Conservation (phyloP, 1,140 invertebrate genomes). For the Cydia strobilella region DNA sequence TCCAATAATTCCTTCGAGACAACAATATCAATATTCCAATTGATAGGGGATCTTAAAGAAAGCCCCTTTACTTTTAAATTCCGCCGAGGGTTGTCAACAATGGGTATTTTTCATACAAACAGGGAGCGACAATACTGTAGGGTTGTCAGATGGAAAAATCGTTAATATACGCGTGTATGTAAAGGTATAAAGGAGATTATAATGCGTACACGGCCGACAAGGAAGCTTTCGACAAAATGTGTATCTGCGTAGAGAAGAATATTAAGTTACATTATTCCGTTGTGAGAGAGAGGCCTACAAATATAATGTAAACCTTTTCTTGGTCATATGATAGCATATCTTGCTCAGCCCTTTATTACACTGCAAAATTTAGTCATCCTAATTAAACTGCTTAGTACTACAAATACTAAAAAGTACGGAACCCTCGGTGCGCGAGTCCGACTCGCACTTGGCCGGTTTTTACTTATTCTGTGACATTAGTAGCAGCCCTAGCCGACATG, state of each 20-base stretch:
- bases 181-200: not conserved
- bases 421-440: too few relatives aligned
- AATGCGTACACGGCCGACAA: not conserved
- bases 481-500: conserved; percentile 6
- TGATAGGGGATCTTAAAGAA: conserved; percentile 18
- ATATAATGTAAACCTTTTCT: too few relatives aligned
- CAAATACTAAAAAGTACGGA: too few relatives aligned
- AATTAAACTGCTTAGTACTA: too few relatives aligned
- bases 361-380: too few relatives aligned
- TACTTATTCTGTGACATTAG: too few relatives aligned
- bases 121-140: conserved; percentile 32
- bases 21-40: conserved; percentile 29
- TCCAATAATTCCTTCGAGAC: conserved; percentile 15
- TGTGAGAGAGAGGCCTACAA: too few relatives aligned
- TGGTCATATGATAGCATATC: too few relatives aligned
- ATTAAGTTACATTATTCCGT: too few relatives aligned
- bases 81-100: conserved; percentile 33
- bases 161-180: conserved; percentile 4
- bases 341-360: too few relatives aligned
- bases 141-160: conserved; percentile 14
- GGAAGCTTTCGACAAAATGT: not conserved
- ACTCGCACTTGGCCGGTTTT: too few relatives aligned
- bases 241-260: too few relatives aligned
- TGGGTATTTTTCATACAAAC: conserved; percentile 35
- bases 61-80: conserved; percentile 33